Evolutionary conservation across 2,888 invertebrate genomes (phyloP).

Genomic region (Cheilosia vulpina): DNA sequence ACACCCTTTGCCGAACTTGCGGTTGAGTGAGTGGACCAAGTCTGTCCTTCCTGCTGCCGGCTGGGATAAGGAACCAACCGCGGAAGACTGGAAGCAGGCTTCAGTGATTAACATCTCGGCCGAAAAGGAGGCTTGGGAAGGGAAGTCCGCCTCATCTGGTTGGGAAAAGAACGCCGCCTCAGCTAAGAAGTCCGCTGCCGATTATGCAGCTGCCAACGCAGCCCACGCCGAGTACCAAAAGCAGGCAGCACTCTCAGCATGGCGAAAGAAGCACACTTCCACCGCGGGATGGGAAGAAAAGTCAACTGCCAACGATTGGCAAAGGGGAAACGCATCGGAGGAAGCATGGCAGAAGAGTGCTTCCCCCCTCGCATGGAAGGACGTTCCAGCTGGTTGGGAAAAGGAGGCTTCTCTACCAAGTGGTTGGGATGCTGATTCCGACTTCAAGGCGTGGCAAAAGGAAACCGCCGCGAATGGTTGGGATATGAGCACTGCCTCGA

Average conservation of each 20-base stretch:
- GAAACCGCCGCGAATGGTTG: slow-evolving; percentile 39
- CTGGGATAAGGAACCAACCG: slow-evolving; percentile 38
- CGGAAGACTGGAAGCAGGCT: slow-evolving; percentile 38
- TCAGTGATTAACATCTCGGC: neutral
- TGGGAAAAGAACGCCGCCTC: slow-evolving; percentile 23
- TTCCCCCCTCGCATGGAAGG: slow-evolving; percentile 20
- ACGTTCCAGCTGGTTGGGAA: slow-evolving; percentile 43
- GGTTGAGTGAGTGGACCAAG: slow-evolving; percentile 25
- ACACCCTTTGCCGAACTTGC: slow-evolving; percentile 43
- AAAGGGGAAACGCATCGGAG: slow-evolving; percentile 6
- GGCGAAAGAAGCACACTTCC: slow-evolving; percentile 25
- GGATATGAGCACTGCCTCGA: slow-evolving; percentile 26
- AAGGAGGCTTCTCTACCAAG: slow-evolving; percentile 9
- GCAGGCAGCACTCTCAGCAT: slow-evolving; percentile 16
- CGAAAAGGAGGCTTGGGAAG: slow-evolving; percentile 39
- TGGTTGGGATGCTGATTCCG: slow-evolving; percentile 51
- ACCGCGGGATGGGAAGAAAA: slow-evolving; percentile 20
- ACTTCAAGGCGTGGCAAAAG: slow-evolving; percentile 53
- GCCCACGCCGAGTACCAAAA: slow-evolving; percentile 26
- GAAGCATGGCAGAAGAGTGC: slow-evolving; percentile 43
- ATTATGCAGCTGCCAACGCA: slow-evolving; percentile 30
- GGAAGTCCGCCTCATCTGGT: slow-evolving; percentile 5
- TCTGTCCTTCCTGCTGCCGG: neutral
- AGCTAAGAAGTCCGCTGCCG: slow-evolving; percentile 12
- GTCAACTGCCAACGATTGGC: slow-evolving; percentile 19